Evolutionary conservation across 2,113 vertebrate species (phyloP), one percentile per base, ranked within the genome.

Genomic region (Cyrtonyx montezumae): DNA sequence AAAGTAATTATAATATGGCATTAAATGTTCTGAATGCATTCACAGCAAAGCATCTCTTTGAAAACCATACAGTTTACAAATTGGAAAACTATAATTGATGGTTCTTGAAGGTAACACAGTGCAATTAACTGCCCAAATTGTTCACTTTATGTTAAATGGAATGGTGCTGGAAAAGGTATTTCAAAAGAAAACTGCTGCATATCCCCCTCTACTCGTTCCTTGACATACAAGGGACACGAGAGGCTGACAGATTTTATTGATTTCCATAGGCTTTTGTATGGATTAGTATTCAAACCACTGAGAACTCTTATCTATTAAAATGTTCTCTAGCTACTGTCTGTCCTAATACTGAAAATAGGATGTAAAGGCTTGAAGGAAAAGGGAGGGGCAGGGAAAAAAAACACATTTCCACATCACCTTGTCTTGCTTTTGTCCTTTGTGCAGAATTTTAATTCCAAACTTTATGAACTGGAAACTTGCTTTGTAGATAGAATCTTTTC

Each of bases 271-370:
- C 34, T 91, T 91, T 63, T 3, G 0, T 34, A 69, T n/a, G 46
- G 21, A 56, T 94, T 79, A 55, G 16, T 59, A 92, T 92, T 94
- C 84, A 87, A 34, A 58, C 71, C 51, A 51, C 63, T 96, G 23
- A 6, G 32, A 89, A 74, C 15, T 84, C 40, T 96, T 37, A 85
- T 95, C 71, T 85, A n/a, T 77, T 91, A n/a, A 89, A 93, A 74
- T 74, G 25, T 87, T 89, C 40, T 92, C 51, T 59, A 93, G 73
- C 70, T 81, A 62, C 70, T 84, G 55, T 13, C 58, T 84, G 75
- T 92, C 78, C 19, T 69, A 92, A 84, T 66, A 73, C 18, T 73
- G 80, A 76, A 90, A 84, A 84, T 13, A 75, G 40, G 67, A 74
- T 91, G 55, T 15, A 84, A 91, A 20, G 48, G 67, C 58, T 92